Percentiles rank a stretch among this genome's conserved stretches.
These are phyloP conservation scores for Thereva nobilitata DNA, from an alignment of 2,888 invertebrate species.

Conservation along the genomic window DNA sequence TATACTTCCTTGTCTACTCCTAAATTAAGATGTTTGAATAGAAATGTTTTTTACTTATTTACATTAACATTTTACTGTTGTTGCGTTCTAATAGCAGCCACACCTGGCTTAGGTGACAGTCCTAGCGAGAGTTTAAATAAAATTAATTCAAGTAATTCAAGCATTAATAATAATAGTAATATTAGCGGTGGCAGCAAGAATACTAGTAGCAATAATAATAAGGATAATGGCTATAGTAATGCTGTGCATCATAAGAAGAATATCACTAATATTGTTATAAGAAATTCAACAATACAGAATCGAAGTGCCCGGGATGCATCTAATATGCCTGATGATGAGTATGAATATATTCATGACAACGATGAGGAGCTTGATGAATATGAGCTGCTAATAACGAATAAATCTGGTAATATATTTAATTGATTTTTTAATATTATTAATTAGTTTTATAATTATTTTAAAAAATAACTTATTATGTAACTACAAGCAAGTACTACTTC, in stretches of 20 bases:
- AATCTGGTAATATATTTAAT: slow-evolving; percentile 50
- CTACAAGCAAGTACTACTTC: too few relatives aligned
- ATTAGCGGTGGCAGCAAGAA: slow-evolving; percentile 3
- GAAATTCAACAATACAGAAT: too few relatives aligned
- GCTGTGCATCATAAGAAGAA: slow-evolving; percentile 1
- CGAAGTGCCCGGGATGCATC: slow-evolving; percentile 2
- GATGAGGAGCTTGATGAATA: slow-evolving; percentile 56
- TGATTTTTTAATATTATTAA: neutral
- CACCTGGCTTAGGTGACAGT: slow-evolving; percentile 11
- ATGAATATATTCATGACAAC: slow-evolving; percentile 54
- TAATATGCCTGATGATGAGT: slow-evolving; percentile 51
- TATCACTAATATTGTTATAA: too few relatives aligned
- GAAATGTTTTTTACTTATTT: slow-evolving; percentile 14
- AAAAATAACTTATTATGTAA: too few relatives aligned
- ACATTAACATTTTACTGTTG: slow-evolving; percentile 22
- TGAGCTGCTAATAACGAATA: slow-evolving; percentile 55
- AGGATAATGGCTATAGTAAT: neutral
- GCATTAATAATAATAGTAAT: slow-evolving; percentile 16
- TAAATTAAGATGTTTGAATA: neutral
- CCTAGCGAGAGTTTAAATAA: slow-evolving; percentile 12
- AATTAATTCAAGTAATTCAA: slow-evolving; percentile 11
- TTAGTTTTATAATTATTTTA: too few relatives aligned
- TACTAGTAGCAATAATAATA: neutral
- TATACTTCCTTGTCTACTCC: too few relatives aligned
- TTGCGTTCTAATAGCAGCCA: slow-evolving; percentile 17